These are phyloP conservation scores for Rallus crepitans DNA, from an alignment of 2,797 vertebrate genomes.

Conservation along the genomic window DNA sequence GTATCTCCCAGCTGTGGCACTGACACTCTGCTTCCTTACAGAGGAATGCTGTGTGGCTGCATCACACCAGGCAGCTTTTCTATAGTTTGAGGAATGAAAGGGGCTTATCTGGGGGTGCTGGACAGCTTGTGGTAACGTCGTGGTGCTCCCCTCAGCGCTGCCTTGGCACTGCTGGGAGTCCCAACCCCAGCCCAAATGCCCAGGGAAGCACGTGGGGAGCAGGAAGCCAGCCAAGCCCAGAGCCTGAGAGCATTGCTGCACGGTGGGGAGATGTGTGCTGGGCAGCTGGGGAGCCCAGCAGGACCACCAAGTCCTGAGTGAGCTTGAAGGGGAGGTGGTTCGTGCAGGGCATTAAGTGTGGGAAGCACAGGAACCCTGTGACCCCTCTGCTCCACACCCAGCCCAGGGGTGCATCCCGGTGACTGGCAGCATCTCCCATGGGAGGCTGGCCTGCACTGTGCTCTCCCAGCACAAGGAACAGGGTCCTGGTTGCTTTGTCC, in stretches of 20 bases:
- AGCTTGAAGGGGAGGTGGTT: too few relatives aligned
- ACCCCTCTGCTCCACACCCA: fast-evolving
- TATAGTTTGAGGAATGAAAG: not conserved
- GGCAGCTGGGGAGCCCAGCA: fast-evolving
- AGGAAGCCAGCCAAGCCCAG: fast-evolving
- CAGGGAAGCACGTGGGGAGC: fast-evolving
- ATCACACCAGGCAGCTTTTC: not conserved
- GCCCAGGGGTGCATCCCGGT: not conserved
- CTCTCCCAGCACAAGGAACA: not conserved
- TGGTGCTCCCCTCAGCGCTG: fast-evolving
- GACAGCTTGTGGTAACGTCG: not conserved
- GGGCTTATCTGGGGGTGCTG: not conserved
- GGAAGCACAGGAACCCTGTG: too few relatives aligned
- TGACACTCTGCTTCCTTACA: constrained; percentile 50
- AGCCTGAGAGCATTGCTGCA: fast-evolving
- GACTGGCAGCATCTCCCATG: not conserved
- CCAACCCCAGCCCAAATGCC: too few relatives aligned
- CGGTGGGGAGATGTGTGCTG: fast-evolving
- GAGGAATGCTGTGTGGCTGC: constrained; percentile 25
- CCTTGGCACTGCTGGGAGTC: not conserved
- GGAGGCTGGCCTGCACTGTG: not conserved
- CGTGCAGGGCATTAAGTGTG: too few relatives aligned
- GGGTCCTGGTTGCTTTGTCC: not conserved
- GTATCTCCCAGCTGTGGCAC: constrained; percentile 52
- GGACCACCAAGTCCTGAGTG: fast-evolving